Conservation (phyloP, 2,797 vertebrate genomes). For the Myotis daubentonii region DNA sequence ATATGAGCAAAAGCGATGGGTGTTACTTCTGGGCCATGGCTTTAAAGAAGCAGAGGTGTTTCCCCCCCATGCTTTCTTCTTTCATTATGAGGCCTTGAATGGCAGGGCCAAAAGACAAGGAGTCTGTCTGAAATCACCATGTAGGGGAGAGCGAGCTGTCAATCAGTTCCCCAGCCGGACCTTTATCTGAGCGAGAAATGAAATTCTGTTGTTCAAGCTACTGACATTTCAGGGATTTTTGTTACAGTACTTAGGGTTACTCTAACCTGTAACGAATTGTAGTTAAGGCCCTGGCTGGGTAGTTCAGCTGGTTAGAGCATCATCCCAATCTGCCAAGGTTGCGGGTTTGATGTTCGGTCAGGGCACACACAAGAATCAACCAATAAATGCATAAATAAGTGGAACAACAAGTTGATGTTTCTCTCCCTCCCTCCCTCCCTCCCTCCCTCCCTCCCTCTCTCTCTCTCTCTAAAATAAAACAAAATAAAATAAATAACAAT, state of each 20-base stretch:
- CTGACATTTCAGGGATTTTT: constrained; percentile 1
- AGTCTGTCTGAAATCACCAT: neutral
- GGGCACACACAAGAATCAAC: neutral
- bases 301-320: neutral
- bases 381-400: neutral
- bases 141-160: neutral
- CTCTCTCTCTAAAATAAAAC: neutral
- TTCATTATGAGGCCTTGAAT: neutral
- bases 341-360: accelerated
- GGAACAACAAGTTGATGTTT: neutral
- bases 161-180: neutral
- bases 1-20: neutral
- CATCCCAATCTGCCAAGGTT: neutral
- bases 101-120: neutral
- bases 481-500: neutral
- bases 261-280: neutral
- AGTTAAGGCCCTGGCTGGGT: neutral
- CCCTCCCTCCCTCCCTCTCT: too few relatives aligned
- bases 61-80: neutral
- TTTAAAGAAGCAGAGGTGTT: neutral
- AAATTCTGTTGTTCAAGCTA: neutral
- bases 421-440: too few relatives aligned
- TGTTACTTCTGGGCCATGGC: neutral
- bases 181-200: neutral
- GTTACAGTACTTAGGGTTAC: neutral